Evolutionary conservation across 2,888 invertebrate species (phyloP).

Genomic region (Folsomia manolachei): DNA sequence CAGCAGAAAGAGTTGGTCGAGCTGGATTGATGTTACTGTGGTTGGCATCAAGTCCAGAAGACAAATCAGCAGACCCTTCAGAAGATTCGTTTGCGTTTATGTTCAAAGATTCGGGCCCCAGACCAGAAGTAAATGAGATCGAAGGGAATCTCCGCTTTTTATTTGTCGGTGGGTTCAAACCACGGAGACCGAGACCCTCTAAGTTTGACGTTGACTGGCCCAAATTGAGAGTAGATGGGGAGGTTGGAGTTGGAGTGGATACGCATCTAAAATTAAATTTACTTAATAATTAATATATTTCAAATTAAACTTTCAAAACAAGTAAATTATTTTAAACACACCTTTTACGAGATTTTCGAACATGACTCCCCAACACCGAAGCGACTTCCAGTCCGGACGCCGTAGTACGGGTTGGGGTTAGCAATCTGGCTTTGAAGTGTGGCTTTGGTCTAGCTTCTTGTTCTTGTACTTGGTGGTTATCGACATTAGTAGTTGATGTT

Average conservation of each 20-base stretch:
- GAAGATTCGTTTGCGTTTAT: not conserved
- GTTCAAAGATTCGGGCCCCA: not conserved
- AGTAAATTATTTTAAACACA: too few species aligned
- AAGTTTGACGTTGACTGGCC: conserved; percentile 40
- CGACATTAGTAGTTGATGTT: not conserved
- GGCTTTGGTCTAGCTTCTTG: conserved; percentile 20
- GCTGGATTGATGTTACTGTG: not conserved
- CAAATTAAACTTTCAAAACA: too few species aligned
- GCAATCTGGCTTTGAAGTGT: conserved; percentile 7
- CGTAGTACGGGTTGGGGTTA: not conserved
- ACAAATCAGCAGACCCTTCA: not conserved
- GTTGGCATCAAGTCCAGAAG: not conserved
- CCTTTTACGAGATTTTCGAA: conserved; percentile 29
- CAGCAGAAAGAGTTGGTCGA: conserved; percentile 18
- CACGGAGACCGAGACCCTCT: not conserved
- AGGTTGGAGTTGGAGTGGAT: too few species aligned
- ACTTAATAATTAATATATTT: too few species aligned
- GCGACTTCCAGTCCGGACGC: not conserved
- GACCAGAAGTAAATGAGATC: conserved; percentile 32
- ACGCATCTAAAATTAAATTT: too few species aligned
- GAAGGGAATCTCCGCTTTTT: conserved; percentile 44
- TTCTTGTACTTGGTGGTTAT: conserved; percentile 16
- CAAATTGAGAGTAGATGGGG: conserved; percentile 26
- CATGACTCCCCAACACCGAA: not conserved
- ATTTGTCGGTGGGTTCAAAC: conserved; percentile 39